A percentile compares a stretch with the other conserved stretches of the same genome.
These are phyloP conservation scores for Baccha elongata DNA, from an alignment of 2,888 invertebrate genomes.

Conservation along the genomic window DNA sequence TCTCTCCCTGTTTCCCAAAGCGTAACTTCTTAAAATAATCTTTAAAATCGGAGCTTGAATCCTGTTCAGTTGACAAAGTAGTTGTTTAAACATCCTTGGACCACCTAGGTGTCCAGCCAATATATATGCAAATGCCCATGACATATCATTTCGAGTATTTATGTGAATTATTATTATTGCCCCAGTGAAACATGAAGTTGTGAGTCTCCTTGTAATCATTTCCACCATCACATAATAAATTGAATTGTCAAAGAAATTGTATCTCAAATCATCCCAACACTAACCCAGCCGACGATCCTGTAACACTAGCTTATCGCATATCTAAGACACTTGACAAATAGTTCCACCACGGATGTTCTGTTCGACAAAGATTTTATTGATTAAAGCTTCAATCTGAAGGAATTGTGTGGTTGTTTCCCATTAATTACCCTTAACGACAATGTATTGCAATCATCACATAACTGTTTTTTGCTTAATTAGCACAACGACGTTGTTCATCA, in stretches of 20 bases:
- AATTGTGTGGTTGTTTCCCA: conserved; percentile 51
- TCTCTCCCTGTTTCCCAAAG: neutral
- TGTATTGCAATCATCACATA: conserved; percentile 58
- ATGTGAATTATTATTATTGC: conserved; percentile 10
- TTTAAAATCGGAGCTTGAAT: neutral
- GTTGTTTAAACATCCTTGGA: neutral
- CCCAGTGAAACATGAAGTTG: neutral
- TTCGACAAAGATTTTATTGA: conserved; percentile 48
- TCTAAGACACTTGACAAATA: conserved; percentile 55
- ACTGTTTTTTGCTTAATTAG: conserved; percentile 67
- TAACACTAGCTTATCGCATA: conserved; percentile 11
- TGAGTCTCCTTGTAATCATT: neutral
- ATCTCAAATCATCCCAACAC: conserved; percentile 9
- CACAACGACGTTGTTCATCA: conserved; percentile 45
- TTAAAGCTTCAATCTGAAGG: conserved; percentile 38
- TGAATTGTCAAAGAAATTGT: conserved; percentile 19
- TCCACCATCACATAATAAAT: conserved; percentile 26
- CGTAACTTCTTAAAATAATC: neutral
- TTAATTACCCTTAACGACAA: conserved; percentile 56
- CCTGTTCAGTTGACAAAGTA: neutral
- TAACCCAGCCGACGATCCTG: neutral
- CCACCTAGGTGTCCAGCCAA: neutral
- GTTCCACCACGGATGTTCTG: conserved; percentile 36
- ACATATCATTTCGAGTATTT: neutral
- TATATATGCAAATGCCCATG: neutral